Conservation (phyloP, 1,140 invertebrate species). For the Drosophila ercepeae region DNA sequence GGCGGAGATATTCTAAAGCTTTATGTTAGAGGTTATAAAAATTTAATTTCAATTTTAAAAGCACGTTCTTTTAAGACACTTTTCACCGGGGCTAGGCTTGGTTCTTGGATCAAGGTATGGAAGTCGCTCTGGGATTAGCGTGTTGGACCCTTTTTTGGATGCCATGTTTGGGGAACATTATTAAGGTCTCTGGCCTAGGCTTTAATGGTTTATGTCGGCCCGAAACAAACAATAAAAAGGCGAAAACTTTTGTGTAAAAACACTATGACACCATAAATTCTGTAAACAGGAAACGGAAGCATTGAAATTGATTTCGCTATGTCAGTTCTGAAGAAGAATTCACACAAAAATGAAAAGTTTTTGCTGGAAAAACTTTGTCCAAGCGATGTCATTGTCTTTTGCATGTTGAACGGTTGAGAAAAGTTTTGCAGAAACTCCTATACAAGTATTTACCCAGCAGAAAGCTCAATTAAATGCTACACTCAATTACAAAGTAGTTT, state of each 20-base stretch:
- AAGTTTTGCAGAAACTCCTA: constrained; percentile 59
- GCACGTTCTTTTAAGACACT: no score
- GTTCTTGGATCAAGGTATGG: constrained; percentile 28
- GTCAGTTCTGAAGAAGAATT: constrained; percentile 66
- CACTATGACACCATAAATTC: constrained; percentile 63
- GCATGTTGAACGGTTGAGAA: constrained; percentile 68
- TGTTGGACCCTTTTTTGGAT: constrained; percentile 16
- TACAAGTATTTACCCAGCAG: constrained; percentile 39
- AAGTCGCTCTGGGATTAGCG: constrained; percentile 13
- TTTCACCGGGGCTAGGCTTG: no score
- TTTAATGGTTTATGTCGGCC: constrained; percentile 23
- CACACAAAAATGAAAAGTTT: constrained; percentile 61
- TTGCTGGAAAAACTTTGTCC: constrained; percentile 50
- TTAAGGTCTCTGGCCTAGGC: constrained; percentile 7
- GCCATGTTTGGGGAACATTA: constrained; percentile 20
- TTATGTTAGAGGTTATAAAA: no score
- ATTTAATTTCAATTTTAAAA: no score
- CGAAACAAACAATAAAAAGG: constrained; percentile 34
- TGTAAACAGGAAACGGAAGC: constrained; percentile 54
- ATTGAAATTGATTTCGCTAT: constrained; percentile 78
- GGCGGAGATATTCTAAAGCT: background rate
- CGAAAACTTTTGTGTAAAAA: constrained; percentile 36
- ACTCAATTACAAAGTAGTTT: constrained; percentile 61
- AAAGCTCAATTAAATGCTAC: constrained; percentile 70
- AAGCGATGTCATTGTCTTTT: constrained; percentile 50